phyloP scores from a whole-genome alignment of 2,888 invertebrate genomes.

The Apodemia duryi region DNA sequence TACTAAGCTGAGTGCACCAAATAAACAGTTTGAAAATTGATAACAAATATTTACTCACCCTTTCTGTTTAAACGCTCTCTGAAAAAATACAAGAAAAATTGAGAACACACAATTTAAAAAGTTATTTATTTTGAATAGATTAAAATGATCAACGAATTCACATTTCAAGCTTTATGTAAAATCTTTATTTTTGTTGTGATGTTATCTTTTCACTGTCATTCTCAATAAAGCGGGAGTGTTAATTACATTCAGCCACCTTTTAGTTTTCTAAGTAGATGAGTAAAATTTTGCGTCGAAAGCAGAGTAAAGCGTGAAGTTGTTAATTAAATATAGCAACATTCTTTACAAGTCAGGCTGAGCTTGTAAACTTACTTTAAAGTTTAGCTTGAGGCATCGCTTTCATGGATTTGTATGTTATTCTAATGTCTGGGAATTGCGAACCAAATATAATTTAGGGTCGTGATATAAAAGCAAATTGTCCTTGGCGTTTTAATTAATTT shows the following conservation, averaged over 20 bases:
- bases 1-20: too few relatives aligned
- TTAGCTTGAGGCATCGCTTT: slow-evolving; percentile 8
- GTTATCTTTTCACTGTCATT: not conserved
- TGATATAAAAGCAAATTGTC: too few relatives aligned
- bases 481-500: too few relatives aligned
- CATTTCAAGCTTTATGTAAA: too few relatives aligned
- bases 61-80: too few relatives aligned
- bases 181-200: not conserved
- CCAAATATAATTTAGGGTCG: too few relatives aligned
- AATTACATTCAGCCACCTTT: not conserved
- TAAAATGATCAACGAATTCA: too few relatives aligned
- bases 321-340: slow-evolving; percentile 10
- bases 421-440: not conserved
- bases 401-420: not conserved
- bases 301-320: slow-evolving; percentile 1
- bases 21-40: too few relatives aligned
- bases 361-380: not conserved
- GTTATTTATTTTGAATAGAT: too few relatives aligned
- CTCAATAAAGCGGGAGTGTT: not conserved
- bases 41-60: too few relatives aligned
- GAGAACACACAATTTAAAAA: too few relatives aligned
- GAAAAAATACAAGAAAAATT: too few relatives aligned
- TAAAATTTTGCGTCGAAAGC: slow-evolving; percentile 10
- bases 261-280: slow-evolving; percentile 11
- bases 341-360: slow-evolving; percentile 9